Base-by-base conservation (phyloP, 1,140 invertebrate species). In the Calephelis nemesis region DNA sequence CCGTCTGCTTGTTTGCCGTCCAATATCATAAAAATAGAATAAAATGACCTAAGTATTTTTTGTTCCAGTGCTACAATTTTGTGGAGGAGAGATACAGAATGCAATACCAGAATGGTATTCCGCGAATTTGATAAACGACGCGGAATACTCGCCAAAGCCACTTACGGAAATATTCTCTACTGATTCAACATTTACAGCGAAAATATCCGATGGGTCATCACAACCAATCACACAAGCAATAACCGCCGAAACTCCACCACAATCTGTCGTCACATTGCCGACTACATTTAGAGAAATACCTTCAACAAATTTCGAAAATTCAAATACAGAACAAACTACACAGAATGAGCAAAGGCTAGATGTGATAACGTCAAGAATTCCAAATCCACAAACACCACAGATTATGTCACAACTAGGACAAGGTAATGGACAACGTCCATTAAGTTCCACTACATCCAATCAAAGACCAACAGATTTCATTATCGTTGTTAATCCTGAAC, bases 11-110 rank as follows among this genome's bases (percentile, higher is more conserved):
- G 30, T 30, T 30, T 30, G 30, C 30, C 30, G 1, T 30, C 3
- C 30, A 30, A 30, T 30, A 30, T 30, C 30, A 30, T 30, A 30
- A 30, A 30, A 19, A 0, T 19, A 0, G 15, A 19, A 19, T 19
- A 19, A 19, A n/a, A n/a, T 42, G 9, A 60, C 47, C 49, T 68
- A 47, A 50, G 65, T 62, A 47, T 42, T 69, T 67, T 71, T 72
- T 70, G 47, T 72, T 88, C 10, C 85, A 91, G 88, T 91, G 79
- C 84, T 89, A 82, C 85, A 88, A 85, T 77, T 86, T 82, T 85
- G 87, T 74, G 75, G 81, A 84, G 84, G 85, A 52, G 81, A 89
- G 77, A 84, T 83, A 78, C 72, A 75, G n/a, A 74, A 82, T 58
- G 74, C 80, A 13, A 19, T 77, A 69, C 77, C 82, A 54, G 79